A percentile compares a stretch with the other conserved stretches of the same genome.
These are phyloP conservation scores for Equus przewalskii DNA, from an alignment of 2,113 vertebrate genomes.

Conservation along the genomic window DNA sequence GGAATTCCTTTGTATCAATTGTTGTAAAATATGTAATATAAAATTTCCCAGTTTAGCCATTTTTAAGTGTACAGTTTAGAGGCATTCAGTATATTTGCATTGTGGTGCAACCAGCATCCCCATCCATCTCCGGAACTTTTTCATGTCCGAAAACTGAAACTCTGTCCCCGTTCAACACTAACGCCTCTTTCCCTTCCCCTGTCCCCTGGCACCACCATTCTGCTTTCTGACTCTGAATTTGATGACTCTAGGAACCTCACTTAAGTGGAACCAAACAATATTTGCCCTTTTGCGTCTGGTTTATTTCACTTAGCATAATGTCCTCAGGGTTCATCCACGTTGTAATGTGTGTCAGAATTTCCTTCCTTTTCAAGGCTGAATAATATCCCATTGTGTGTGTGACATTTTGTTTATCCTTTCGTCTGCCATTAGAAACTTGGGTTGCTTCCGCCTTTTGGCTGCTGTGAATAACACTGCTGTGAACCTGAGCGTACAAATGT, in stretches of 20 bases:
- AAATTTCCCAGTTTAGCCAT: background rate
- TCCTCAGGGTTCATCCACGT: background rate
- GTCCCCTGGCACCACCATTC: rapidly evolving
- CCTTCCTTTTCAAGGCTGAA: background rate
- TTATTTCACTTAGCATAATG: background rate
- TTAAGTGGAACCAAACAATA: rapidly evolving
- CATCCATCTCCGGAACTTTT: rapidly evolving
- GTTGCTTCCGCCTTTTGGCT: background rate
- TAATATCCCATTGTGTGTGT: background rate
- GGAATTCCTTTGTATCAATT: background rate
- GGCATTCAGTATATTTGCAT: rapidly evolving
- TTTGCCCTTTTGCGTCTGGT: no score
- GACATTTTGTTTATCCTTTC: rapidly evolving
- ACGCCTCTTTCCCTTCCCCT: rapidly evolving
- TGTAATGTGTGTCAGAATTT: background rate
- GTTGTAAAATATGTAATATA: background rate
- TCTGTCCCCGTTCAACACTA: rapidly evolving
- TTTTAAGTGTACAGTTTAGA: rapidly evolving
- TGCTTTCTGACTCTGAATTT: background rate
- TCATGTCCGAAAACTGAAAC: background rate
- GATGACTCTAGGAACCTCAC: rapidly evolving
- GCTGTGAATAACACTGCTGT: background rate
- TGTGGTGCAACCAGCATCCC: rapidly evolving
- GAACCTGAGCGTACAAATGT: rapidly evolving
- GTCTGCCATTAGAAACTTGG: rapidly evolving